A percentile compares a stretch with the other conserved stretches of the same genome.
These are phyloP conservation scores for Drosophila ustulata DNA, from an alignment of 2,888 invertebrate species.

Conservation along the genomic window DNA sequence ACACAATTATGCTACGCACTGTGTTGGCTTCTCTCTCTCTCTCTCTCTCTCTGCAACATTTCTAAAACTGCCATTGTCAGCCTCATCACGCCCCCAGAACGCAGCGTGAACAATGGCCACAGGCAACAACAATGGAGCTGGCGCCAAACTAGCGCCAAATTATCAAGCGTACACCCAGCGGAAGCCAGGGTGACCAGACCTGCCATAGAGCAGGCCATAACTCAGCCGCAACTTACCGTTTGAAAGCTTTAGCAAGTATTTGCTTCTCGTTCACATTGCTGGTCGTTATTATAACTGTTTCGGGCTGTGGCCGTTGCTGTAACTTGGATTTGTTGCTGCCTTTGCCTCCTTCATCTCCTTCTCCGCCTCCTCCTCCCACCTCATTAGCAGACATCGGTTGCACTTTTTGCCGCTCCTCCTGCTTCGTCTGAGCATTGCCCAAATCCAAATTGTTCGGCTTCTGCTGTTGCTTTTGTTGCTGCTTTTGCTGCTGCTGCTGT, in stretches of 20 bases:
- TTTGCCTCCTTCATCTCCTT: slow-evolving; percentile 6
- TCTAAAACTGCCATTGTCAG: too few relatives aligned
- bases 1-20: slow-evolving; percentile 64
- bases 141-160: slow-evolving; percentile 78
- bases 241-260: slow-evolving; percentile 85
- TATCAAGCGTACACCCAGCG: slow-evolving; percentile 54
- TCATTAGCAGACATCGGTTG: slow-evolving; percentile 60
- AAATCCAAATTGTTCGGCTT: slow-evolving; percentile 58
- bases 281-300: slow-evolving; percentile 86
- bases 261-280: slow-evolving; percentile 85
- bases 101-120: slow-evolving; percentile 56
- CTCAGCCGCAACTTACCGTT: slow-evolving; percentile 84
- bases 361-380: slow-evolving; percentile 20
- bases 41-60: slow-evolving; percentile 1
- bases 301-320: slow-evolving; percentile 83
- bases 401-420: slow-evolving; percentile 47
- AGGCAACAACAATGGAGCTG: slow-evolving; percentile 65
- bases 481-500: slow-evolving; percentile 35
- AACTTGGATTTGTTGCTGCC: slow-evolving; percentile 44
- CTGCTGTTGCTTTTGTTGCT: slow-evolving; percentile 32
- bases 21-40: slow-evolving; percentile 21
- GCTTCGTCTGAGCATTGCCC: slow-evolving; percentile 38
- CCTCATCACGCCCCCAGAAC: too few relatives aligned
- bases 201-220: slow-evolving; percentile 20
- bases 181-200: slow-evolving; percentile 37